Conservation (phyloP, 2,888 invertebrate species). For the Plemyria rubiginata region DNA sequence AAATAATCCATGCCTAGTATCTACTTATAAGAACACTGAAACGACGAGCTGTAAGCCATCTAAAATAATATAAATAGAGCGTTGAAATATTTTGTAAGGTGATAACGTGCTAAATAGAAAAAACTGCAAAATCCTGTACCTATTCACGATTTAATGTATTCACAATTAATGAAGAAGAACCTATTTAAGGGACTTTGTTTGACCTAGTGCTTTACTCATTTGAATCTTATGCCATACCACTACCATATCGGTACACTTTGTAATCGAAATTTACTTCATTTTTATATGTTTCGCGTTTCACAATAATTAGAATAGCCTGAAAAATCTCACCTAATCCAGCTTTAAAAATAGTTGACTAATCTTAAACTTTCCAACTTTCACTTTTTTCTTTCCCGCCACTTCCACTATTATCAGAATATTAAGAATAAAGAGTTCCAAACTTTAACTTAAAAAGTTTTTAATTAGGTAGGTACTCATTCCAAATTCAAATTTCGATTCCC, state of each 20-base stretch:
- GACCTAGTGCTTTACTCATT: no score
- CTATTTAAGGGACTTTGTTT: no score
- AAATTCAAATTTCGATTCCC: constrained; percentile 37
- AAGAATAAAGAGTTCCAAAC: constrained; percentile 25
- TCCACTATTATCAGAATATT: not conserved
- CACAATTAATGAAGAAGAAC: no score
- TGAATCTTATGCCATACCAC: no score
- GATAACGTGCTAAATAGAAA: not conserved
- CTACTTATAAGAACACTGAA: no score
- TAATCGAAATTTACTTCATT: no score
- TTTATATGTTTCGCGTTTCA: not conserved
- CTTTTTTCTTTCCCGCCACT: constrained; percentile 22
- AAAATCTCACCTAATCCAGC: constrained; percentile 4
- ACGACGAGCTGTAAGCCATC: no score
- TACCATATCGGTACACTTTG: not conserved
- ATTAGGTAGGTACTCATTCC: constrained; percentile 16
- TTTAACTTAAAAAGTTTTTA: constrained; percentile 24
- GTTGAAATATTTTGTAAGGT: constrained; percentile 19
- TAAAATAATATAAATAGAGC: not conserved
- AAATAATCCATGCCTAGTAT: no score
- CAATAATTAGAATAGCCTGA: not conserved
- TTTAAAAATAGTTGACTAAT: not conserved
- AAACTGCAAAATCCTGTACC: not conserved
- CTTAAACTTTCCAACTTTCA: constrained; percentile 5
- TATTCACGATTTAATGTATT: no score